Evolutionary conservation across 1,140 invertebrate genomes (phyloP), one percentile per base, ranked within the genome.

Genomic region (Paracyclopina nana): DNA sequence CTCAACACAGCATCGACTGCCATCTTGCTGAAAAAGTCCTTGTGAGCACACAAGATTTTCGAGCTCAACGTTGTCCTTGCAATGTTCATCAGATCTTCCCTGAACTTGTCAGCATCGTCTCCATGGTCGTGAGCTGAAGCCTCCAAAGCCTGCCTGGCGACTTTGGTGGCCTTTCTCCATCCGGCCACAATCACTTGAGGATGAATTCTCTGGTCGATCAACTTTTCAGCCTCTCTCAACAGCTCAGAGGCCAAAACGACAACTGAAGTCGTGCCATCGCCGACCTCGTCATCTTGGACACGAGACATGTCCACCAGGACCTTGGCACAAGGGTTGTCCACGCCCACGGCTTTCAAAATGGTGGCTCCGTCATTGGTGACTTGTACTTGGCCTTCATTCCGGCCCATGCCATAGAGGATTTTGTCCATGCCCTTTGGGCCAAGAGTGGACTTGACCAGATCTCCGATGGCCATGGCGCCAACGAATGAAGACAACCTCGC

Each of bases 371-470:
- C 95, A 69, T 99, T 99, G 29, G 95, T 99, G 5, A 99, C 87
- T 50, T 54, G 25, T 4, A 53, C 50, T 4, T 14, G 14, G 11
- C 88, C 83, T 59, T 78, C 72, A 63, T 77, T 79, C 56, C 82
- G 72, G 14, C 84, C 79, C 57, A 74, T 71, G 34, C 82, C 76
- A n/a, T 92, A 77, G 8, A 99, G 68, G 60, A 99, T 96, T 72
- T 99, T 99, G 65, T 99, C 94, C 95, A 99, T 98, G 62, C 95
- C 94, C 70, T 98, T 98, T 12, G 95, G 95, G 14, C 95, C 95
- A 11, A 99, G 70, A 9, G 95, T 99, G 53, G 84, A 91, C 65
- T 97, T 98, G 0, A 99, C 83, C 42, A 99, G 70, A 68, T 99
- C 95, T 14, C 94, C 95, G 61, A 99, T 92, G 4, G 92, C 88